Conservation (phyloP, 2,888 invertebrate genomes). For the Drosophila peninsularis region DNA sequence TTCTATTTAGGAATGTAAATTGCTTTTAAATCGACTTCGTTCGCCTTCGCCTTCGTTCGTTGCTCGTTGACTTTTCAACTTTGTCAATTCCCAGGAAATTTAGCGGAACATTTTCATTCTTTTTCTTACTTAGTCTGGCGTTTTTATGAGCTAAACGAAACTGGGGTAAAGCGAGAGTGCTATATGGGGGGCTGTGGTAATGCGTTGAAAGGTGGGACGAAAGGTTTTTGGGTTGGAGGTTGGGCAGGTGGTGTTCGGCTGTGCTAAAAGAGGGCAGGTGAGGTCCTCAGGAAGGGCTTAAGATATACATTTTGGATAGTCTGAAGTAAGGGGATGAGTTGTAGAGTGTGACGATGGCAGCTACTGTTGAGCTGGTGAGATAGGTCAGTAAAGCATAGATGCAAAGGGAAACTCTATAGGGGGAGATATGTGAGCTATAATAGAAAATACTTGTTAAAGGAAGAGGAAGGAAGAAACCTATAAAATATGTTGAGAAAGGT, state of each 20-base stretch:
- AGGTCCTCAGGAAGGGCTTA: neutral
- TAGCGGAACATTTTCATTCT: constrained; percentile 16
- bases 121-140: constrained; percentile 25
- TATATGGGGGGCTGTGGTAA: constrained; percentile 27
- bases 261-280: too few species aligned
- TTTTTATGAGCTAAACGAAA: constrained; percentile 61
- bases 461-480: too few species aligned
- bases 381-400: neutral
- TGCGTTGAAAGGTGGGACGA: constrained; percentile 14
- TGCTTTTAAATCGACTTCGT: constrained; percentile 67
- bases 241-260: neutral
- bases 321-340: neutral
- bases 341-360: neutral
- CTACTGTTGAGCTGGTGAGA: neutral
- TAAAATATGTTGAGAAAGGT: too few species aligned
- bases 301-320: neutral
- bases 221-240: neutral
- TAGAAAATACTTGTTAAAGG: neutral
- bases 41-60: constrained; percentile 36
- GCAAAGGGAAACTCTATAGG: too few species aligned
- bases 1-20: constrained; percentile 74
- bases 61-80: constrained; percentile 58
- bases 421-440: neutral
- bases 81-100: constrained; percentile 45
- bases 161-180: constrained; percentile 11